A percentile compares a stretch with the other conserved stretches of the same genome.
These are phyloP conservation scores for Cantharis nigra DNA, from an alignment of 2,888 invertebrate genomes.

Conservation along the genomic window DNA sequence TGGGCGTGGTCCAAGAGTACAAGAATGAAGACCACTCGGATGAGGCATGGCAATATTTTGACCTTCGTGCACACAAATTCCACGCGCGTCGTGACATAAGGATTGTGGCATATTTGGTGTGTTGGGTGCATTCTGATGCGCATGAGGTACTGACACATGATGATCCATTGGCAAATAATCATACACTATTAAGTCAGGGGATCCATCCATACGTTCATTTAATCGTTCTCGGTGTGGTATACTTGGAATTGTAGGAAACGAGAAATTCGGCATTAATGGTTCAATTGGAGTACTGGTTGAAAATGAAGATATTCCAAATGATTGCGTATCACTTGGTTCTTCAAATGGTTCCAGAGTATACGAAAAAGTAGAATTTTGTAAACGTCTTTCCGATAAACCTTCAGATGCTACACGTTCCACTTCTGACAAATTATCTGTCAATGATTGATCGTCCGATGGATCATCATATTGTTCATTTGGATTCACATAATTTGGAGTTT, in stretches of 20 bases:
- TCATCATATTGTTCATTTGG: slow-evolving; percentile 10
- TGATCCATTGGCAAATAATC: background rate
- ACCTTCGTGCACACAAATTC: background rate
- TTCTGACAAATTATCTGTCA: slow-evolving; percentile 13
- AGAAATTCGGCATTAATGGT: background rate
- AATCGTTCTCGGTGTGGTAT: slow-evolving; percentile 8
- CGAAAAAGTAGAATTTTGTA: slow-evolving; percentile 13
- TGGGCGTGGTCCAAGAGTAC: background rate
- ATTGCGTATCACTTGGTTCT: slow-evolving; percentile 11
- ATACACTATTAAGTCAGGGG: background rate
- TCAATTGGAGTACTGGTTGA: background rate
- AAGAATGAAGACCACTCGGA: slow-evolving; percentile 2
- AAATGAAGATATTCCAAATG: background rate
- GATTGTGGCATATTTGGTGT: slow-evolving; percentile 4
- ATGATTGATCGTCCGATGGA: slow-evolving; percentile 15
- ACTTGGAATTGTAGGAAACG: background rate
- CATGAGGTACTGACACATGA: background rate
- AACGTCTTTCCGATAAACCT: slow-evolving; percentile 8
- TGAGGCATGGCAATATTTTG: background rate
- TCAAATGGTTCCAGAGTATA: slow-evolving; percentile 22
- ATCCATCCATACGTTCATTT: slow-evolving; percentile 14
- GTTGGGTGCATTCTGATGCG: background rate
- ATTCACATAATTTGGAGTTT: background rate
- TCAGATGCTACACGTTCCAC: slow-evolving; percentile 18
- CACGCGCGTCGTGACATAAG: background rate